Base-by-base conservation (phyloP, 2,888 invertebrate genomes). In the Mystacides longicornis region DNA sequence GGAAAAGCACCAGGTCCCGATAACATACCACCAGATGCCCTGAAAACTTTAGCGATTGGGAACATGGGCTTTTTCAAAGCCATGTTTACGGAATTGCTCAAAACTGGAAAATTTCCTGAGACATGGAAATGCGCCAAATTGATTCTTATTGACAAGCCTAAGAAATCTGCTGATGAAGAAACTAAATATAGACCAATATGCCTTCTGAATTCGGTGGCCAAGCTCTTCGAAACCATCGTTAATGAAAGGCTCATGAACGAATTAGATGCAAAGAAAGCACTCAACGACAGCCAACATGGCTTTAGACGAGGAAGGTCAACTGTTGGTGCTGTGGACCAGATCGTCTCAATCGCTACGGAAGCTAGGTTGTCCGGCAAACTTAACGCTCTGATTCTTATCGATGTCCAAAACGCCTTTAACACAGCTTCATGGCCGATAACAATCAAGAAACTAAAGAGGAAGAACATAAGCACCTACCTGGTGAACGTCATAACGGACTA, bases 161-260 rank as follows among this genome's bases (percentile, higher is more conserved):
- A 14, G 14, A 43, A 43, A 5, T 7, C 9, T 5, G 5, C 18
- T 14, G 16, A 11, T 43, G 43, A 43, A 18, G 18, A 43, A 43
- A 43, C 16, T 14, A 43, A 43, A 9, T 43, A 43, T 18, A 43
- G 43, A 43, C 43, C 43, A 43, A 43, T 43, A 9, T 43, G 43
- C 43, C n/a, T n/a, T n/a, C n/a, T n/a, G n/a, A n/a, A n/a, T n/a
- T n/a, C n/a, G n/a, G n/a, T n/a, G n/a, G n/a, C n/a, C n/a, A n/a
- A n/a, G n/a, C n/a, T n/a, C n/a, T n/a, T n/a, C n/a, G n/a, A n/a
- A n/a, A n/a, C n/a, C 43, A 43, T 43, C 18, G 16, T 43, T 14
- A 43, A 43, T 43, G 16, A 43, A 43, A 43, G 16, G n/a, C 43
- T 43, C 16, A 43, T 43, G 5, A 18, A 43, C 9, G 43, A 43